A percentile compares a stretch with the other conserved stretches of the same genome.
phyloP scores from a whole-genome alignment of 64 coral and sea anemone genomes.

The Pocillopora verrucosa region DNA sequence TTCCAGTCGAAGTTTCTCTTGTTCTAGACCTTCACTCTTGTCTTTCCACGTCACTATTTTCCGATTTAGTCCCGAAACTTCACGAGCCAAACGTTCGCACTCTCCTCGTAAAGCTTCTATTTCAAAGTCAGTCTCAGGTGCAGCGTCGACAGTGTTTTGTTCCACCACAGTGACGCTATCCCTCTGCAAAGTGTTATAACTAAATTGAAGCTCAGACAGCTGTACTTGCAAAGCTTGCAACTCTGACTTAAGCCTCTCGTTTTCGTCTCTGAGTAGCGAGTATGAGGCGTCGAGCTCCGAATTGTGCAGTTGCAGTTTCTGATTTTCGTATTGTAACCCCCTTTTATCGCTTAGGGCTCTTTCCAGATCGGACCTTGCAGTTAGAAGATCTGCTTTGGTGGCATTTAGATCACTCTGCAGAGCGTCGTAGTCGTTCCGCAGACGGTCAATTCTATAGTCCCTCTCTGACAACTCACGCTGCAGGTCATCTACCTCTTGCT shows the following conservation, averaged over 20 bases:
- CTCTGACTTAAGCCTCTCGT: conserved; percentile 67
- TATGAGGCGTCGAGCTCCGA: conserved; percentile 76
- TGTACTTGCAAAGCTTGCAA: conserved; percentile 59
- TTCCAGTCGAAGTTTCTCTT: conserved; percentile 69
- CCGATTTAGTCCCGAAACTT: conserved; percentile 73
- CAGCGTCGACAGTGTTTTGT: conserved; percentile 36
- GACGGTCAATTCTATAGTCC: conserved; percentile 58
- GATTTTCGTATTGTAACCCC: conserved; percentile 62
- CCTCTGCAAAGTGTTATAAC: conserved; percentile 42
- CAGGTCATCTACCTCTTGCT: conserved; percentile 58
- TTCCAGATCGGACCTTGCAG: conserved; percentile 49
- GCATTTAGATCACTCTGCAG: conserved; percentile 59
- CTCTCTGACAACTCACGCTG: conserved; percentile 65
- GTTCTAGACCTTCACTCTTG: conserved; percentile 60
- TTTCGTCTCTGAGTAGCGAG: conserved; percentile 79
- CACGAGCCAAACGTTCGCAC: conserved; percentile 75
- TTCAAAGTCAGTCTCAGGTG: conserved; percentile 64
- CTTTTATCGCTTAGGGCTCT: conserved; percentile 57
- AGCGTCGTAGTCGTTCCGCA: conserved; percentile 63
- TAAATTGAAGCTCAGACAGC: conserved; percentile 64
- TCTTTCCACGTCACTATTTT: conserved; percentile 72
- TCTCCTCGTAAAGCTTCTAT: conserved; percentile 75
- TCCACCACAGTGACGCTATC: conserved; percentile 47
- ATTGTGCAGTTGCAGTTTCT: conserved; percentile 63
- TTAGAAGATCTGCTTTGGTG: conserved; percentile 54